Conservation (phyloP, 2,113 vertebrate species). For the Zosterops lateralis region DNA sequence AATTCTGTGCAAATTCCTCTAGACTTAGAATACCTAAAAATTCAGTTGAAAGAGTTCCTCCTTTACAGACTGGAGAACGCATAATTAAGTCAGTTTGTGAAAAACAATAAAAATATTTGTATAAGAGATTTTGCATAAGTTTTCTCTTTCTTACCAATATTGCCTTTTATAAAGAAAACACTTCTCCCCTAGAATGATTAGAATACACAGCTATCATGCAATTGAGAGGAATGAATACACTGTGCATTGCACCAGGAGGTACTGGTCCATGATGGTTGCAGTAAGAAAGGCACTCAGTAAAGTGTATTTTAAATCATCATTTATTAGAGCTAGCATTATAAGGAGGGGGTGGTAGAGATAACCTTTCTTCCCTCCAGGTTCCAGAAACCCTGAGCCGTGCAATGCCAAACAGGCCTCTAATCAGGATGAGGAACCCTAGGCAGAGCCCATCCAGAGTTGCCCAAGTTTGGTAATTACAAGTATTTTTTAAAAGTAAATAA, state of each 20-base stretch:
- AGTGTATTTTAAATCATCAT: neutral
- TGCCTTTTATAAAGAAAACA: neutral
- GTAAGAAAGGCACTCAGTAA: neutral
- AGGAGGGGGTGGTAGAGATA: neutral
- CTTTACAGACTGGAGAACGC: neutral
- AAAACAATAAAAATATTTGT: neutral
- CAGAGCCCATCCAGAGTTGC: neutral
- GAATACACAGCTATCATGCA: neutral
- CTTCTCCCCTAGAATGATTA: neutral
- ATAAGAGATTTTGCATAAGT: neutral
- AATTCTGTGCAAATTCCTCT: neutral
- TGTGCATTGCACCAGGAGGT: neutral
- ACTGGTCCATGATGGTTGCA: neutral
- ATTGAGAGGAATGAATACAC: neutral
- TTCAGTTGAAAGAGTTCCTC: neutral
- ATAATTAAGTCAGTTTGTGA: neutral
- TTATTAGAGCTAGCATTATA: neutral
- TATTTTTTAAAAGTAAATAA: neutral
- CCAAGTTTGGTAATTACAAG: neutral
- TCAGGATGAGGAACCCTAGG: rapidly evolving
- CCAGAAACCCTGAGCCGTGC: neutral
- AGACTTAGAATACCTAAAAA: neutral
- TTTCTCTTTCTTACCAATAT: neutral
- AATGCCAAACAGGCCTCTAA: neutral
- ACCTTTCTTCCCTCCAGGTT: neutral